Conservation (phyloP, 2,888 invertebrate genomes). For the Diaperis boleti region DNA sequence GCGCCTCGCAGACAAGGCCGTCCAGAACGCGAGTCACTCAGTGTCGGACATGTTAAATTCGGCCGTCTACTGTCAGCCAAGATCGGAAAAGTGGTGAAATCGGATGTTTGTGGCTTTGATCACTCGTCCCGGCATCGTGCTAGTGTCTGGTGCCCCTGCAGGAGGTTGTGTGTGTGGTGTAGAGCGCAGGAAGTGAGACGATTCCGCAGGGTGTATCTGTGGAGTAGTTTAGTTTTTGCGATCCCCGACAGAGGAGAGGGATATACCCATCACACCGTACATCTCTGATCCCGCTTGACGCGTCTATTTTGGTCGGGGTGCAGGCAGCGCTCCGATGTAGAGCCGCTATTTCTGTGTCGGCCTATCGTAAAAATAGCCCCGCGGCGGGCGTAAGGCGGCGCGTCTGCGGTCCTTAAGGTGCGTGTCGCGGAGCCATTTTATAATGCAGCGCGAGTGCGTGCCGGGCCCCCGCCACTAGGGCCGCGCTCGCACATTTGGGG, state of each 20-base stretch:
- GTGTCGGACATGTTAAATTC: conserved; percentile 64
- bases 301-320: conserved; percentile 64
- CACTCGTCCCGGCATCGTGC: not conserved
- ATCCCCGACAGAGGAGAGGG: conserved; percentile 64
- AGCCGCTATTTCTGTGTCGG: conserved; percentile 62
- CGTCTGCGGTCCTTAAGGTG: conserved; percentile 56
- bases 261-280: too few relatives aligned
- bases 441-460: conserved; percentile 32
- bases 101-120: not conserved
- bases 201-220: conserved; percentile 61
- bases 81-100: conserved; percentile 43
- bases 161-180: conserved; percentile 15
- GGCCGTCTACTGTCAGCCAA: conserved; percentile 59
- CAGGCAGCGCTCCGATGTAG: conserved; percentile 61
- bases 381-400: too few relatives aligned
- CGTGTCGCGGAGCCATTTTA: conserved; percentile 64
- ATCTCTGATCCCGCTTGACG: conserved; percentile 57
- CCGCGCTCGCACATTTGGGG: conserved; percentile 22
- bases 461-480: conserved; percentile 27
- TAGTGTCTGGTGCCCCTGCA: not conserved
- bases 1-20: conserved; percentile 52
- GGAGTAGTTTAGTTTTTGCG: conserved; percentile 65
- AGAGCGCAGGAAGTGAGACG: conserved; percentile 1
- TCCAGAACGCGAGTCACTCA: conserved; percentile 47
- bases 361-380: conserved; percentile 64